Conservation (phyloP, 1,140 invertebrate species). For the Brachystomella parvula region DNA sequence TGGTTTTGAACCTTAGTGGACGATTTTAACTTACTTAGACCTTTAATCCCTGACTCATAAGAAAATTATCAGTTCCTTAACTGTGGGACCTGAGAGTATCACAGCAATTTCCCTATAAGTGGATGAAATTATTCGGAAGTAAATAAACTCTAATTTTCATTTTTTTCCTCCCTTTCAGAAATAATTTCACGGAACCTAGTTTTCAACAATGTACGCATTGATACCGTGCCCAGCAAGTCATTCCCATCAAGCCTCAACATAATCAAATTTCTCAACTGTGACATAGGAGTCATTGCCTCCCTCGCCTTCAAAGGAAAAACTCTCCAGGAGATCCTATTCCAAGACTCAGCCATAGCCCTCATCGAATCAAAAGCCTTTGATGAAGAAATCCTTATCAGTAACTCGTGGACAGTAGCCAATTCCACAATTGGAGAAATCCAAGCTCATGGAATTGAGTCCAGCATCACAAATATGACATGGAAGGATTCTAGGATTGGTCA, state of each 20-base stretch:
- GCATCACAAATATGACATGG: constrained; percentile 53
- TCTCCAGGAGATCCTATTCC: constrained; percentile 53
- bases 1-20: neutral
- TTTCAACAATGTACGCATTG: constrained; percentile 13
- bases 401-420: constrained; percentile 53
- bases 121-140: no score
- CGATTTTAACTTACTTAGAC: neutral
- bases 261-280: constrained; percentile 52
- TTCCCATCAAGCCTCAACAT: constrained; percentile 57
- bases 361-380: constrained; percentile 57
- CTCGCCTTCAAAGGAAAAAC: constrained; percentile 58
- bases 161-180: neutral
- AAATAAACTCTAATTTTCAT: no score
- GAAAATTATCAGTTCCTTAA: neutral
- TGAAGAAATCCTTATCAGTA: constrained; percentile 51
- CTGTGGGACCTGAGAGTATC: neutral
- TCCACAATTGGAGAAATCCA: constrained; percentile 47
- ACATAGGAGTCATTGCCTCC: constrained; percentile 49
- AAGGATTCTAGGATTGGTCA: constrained; percentile 7
- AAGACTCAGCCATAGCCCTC: constrained; percentile 52
- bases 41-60: neutral
- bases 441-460: constrained; percentile 54
- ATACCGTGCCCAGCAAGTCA: constrained; percentile 39
- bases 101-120: neutral
- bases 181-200: neutral